These are phyloP conservation scores for Clusia tigrina DNA, from an alignment of 2,888 invertebrate species.

Conservation along the genomic window DNA sequence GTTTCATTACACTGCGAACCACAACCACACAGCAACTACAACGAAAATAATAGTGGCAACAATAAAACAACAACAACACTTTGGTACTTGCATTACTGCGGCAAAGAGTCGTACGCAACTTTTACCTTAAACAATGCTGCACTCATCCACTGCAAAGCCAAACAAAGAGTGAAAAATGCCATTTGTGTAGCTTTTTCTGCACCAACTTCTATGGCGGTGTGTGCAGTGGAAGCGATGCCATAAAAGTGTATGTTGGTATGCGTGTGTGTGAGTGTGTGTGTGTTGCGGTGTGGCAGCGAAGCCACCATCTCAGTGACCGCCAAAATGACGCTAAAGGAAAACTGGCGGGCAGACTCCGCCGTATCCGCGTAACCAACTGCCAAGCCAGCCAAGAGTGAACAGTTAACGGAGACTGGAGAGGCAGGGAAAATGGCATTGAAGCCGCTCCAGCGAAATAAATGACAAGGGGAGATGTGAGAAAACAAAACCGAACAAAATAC, in stretches of 20 bases:
- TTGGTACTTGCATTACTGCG: neutral
- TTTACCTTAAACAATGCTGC: neutral
- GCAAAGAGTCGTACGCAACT: conserved; percentile 1
- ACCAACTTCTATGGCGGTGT: neutral
- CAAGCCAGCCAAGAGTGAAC: neutral
- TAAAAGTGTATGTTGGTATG: conserved; percentile 15
- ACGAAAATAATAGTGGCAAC: too few species aligned
- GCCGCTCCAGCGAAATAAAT: neutral
- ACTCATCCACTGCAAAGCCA: neutral
- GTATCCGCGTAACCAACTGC: conserved; percentile 5
- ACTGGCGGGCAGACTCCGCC: neutral
- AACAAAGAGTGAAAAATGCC: neutral
- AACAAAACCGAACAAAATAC: too few species aligned
- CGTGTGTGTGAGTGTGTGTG: neutral
- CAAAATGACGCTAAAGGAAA: conserved; percentile 10
- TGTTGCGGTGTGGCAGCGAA: too few species aligned
- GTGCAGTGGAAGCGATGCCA: too few species aligned
- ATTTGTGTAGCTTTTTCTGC: neutral
- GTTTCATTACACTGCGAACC: neutral
- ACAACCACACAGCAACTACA: too few species aligned
- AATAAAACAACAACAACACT: too few species aligned
- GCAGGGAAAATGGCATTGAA: neutral
- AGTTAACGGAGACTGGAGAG: neutral
- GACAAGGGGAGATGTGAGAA: neutral
- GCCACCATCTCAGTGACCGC: conserved; percentile 15